These are phyloP conservation scores for Gallinago media DNA, from an alignment of 2,113 vertebrate species.

Conservation along the genomic window DNA sequence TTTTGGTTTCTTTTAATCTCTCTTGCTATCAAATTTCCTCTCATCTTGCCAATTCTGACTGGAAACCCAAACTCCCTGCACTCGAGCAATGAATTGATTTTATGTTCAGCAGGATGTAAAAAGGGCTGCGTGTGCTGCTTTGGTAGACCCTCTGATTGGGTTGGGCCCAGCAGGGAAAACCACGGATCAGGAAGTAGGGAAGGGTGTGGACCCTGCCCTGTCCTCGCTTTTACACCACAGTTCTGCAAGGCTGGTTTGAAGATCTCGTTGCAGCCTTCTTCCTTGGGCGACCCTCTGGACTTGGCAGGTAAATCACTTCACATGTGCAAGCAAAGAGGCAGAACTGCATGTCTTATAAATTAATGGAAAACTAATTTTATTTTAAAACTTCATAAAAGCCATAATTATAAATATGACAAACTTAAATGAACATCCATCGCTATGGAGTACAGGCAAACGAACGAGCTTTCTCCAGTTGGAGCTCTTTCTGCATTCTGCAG, in stretches of 20 bases:
- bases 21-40: not conserved
- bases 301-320: not conserved
- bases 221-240: not conserved
- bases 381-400: slow-evolving; percentile 21
- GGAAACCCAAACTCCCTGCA: not conserved
- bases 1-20: not conserved
- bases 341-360: not conserved
- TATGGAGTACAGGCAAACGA: not conserved
- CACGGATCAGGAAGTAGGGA: not conserved
- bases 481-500: not conserved
- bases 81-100: not conserved
- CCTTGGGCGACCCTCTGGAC: fast-evolving
- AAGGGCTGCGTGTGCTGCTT: not conserved
- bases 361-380: slow-evolving; percentile 59
- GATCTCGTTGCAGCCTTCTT: not conserved
- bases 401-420: not conserved
- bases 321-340: not conserved
- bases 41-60: not conserved
- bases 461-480: not conserved
- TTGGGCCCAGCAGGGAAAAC: not conserved
- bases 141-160: fast-evolving
- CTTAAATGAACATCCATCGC: not conserved
- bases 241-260: not conserved
- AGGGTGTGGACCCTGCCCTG: not conserved
- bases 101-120: not conserved